Evolutionary conservation across 2,797 vertebrate species (phyloP).

Genomic region (Lophotriccus pileatus): DNA sequence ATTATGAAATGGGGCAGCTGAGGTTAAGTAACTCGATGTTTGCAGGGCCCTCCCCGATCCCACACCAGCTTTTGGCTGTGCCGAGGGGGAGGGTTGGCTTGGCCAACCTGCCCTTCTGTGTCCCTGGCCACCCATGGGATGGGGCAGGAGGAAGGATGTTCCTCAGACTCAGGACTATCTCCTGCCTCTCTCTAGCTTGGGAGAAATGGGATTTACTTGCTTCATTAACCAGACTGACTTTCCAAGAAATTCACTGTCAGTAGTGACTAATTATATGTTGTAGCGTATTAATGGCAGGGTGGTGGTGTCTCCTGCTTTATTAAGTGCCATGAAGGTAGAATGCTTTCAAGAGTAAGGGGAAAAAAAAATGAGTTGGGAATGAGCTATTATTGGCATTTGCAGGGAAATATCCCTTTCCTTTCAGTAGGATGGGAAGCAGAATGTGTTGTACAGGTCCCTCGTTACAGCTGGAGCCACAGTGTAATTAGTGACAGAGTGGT

Average conservation of each 20-base stretch:
- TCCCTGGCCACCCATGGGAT: neutral
- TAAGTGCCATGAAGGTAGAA: neutral
- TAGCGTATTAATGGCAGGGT: neutral
- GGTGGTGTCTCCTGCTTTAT: neutral
- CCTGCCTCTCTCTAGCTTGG: neutral
- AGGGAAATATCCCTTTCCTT: neutral
- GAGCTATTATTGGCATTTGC: neutral
- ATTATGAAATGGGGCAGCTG: neutral
- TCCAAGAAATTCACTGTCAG: neutral
- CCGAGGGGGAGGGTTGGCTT: neutral
- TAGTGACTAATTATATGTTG: neutral
- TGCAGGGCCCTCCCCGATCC: neutral
- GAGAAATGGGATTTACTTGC: neutral
- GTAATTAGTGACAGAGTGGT: constrained; percentile 19
- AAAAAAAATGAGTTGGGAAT: neutral
- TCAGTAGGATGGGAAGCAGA: neutral
- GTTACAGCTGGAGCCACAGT: neutral
- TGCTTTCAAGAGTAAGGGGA: neutral
- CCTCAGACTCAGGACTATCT: neutral
- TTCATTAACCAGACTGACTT: neutral
- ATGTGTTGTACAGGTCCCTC: neutral
- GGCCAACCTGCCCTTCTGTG: neutral
- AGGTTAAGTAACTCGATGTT: neutral
- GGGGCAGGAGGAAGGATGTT: neutral
- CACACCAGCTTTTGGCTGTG: neutral